Evolutionary conservation across 2,797 vertebrate species (phyloP).

Genomic region (Emydoidea blandingii): DNA sequence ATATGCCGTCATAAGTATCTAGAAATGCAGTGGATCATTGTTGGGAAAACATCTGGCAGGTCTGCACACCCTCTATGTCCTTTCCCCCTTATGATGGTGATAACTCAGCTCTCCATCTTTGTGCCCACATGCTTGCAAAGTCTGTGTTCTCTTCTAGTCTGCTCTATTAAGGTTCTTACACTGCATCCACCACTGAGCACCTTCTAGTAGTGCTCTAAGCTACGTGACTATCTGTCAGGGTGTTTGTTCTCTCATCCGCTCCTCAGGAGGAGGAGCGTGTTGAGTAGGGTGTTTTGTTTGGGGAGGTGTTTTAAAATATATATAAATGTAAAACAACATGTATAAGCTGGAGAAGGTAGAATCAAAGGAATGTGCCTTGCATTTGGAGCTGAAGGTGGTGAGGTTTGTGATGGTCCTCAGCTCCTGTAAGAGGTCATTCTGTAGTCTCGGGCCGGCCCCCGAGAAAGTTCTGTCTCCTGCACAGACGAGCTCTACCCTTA

Average conservation of each 20-base stretch:
- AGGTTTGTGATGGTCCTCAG: background rate
- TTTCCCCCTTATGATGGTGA: background rate
- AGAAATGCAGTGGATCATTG: background rate
- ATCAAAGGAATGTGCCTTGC: background rate
- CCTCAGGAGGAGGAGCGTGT: background rate
- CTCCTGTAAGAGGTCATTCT: background rate
- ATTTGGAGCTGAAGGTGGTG: background rate
- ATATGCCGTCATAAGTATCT: background rate
- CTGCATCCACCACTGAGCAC: background rate
- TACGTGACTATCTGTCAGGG: background rate
- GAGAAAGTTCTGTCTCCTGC: background rate
- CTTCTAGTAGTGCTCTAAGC: background rate
- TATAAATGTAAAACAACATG: background rate
- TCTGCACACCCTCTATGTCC: background rate
- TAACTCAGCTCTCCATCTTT: background rate
- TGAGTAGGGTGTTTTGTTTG: background rate
- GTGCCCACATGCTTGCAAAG: background rate
- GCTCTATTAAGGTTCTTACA: background rate
- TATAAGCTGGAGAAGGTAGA: background rate
- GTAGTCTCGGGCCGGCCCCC: background rate
- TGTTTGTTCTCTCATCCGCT: background rate
- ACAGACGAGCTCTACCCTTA: background rate
- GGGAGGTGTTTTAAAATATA: background rate
- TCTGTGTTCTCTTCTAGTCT: background rate
- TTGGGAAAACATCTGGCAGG: conserved; percentile 12